Evolutionary conservation across 2,888 invertebrate genomes (phyloP).

Genomic region (Drosophila seclusa): DNA sequence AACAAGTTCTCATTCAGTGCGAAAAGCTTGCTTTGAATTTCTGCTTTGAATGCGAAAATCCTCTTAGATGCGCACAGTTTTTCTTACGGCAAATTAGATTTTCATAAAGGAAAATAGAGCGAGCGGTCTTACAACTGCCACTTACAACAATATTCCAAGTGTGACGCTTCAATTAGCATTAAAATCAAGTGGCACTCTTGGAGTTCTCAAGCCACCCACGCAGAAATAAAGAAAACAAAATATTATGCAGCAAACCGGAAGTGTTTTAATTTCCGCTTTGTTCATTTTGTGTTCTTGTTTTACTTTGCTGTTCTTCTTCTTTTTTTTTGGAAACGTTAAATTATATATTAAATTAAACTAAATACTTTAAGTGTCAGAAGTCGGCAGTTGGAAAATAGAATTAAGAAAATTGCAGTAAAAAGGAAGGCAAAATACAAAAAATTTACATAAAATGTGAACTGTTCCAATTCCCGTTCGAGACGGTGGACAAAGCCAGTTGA

Average conservation of each 20-base stretch:
- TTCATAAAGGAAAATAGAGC: conserved; percentile 7
- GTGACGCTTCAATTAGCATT: conserved; percentile 70
- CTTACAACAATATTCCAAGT: conserved; percentile 28
- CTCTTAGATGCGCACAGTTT: conserved; percentile 3
- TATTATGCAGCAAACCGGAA: conserved; percentile 70
- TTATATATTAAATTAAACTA: conserved; percentile 65
- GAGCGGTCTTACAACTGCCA: conserved; percentile 13
- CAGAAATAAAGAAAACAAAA: conserved; percentile 17
- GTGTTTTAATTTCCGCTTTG: conserved; percentile 79
- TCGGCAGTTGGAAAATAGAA: conserved; percentile 42
- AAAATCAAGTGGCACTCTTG: conserved; percentile 45
- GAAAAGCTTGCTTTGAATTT: background rate
- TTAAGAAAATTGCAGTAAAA: conserved; percentile 15
- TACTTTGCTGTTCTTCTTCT: conserved; percentile 30
- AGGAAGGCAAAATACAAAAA: conserved; percentile 22
- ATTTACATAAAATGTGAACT: conserved; percentile 76
- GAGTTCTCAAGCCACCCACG: conserved; percentile 14
- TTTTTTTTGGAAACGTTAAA: conserved; percentile 11
- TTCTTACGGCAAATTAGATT: conserved; percentile 3
- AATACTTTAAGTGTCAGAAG: conserved; percentile 73
- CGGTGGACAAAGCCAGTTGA: conserved; percentile 15
- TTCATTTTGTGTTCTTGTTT: conserved; percentile 41
- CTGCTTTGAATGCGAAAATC: background rate
- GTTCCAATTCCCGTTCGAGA: conserved; percentile 60
- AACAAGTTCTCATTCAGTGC: background rate